Evolutionary conservation across 2,113 vertebrate genomes (phyloP).

Genomic region (Ophthalmotilapia sp.): DNA sequence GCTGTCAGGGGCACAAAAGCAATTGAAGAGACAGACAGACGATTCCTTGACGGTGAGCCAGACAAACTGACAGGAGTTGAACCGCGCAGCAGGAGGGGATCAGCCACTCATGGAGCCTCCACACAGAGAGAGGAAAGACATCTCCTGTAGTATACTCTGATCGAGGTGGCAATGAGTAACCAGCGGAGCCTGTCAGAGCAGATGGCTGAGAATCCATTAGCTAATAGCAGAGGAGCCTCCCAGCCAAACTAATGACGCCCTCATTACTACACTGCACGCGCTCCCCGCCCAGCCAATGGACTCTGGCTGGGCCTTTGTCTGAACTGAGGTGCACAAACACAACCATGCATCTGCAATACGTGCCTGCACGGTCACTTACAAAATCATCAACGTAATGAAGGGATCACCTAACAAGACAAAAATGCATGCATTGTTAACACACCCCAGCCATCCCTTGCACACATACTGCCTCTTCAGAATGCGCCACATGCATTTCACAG

Average conservation of each 20-base stretch:
- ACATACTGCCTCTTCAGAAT: slow-evolving; percentile 48
- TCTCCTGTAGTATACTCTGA: slow-evolving; percentile 28
- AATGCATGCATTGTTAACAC: background rate
- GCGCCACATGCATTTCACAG: slow-evolving; percentile 57
- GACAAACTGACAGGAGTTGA: slow-evolving; percentile 12
- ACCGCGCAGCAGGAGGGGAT: slow-evolving; percentile 7
- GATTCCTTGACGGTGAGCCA: background rate
- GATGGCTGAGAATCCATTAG: slow-evolving; percentile 68
- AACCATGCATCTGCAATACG: background rate
- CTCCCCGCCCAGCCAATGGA: slow-evolving; percentile 39
- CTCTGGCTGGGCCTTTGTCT: slow-evolving; percentile 45
- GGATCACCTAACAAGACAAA: background rate
- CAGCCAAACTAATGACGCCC: slow-evolving; percentile 57
- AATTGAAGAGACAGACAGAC: background rate
- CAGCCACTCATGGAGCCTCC: slow-evolving; percentile 10
- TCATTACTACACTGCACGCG: slow-evolving; percentile 52
- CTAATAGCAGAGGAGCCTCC: slow-evolving; percentile 58
- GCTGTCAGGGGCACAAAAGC: background rate
- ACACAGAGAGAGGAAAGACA: slow-evolving; percentile 4
- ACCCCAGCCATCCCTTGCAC: slow-evolving; percentile 9
- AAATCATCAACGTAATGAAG: background rate
- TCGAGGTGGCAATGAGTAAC: slow-evolving; percentile 53
- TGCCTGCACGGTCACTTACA: background rate
- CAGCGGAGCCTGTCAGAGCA: slow-evolving; percentile 54
- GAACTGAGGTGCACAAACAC: background rate